Evolutionary conservation across 2,797 vertebrate species (phyloP).

Genomic region (Tangara arthus): DNA sequence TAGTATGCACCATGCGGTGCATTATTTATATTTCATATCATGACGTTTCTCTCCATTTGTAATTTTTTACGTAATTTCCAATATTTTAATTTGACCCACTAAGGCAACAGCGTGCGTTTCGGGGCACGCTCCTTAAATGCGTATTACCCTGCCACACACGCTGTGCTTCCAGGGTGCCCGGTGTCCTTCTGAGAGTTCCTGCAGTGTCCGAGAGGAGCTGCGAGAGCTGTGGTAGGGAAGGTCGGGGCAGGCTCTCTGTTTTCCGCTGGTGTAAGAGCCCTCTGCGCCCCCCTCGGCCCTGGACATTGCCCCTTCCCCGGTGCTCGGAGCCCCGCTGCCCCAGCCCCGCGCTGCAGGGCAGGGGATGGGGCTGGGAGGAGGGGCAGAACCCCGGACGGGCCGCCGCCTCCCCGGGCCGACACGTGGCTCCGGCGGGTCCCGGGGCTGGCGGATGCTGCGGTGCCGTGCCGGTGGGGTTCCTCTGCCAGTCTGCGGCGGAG

Average conservation of each 20-base stretch:
- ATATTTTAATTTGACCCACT: background rate
- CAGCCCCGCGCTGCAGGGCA: background rate
- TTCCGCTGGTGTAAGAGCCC: background rate
- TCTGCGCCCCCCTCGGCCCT: background rate
- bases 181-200: background rate
- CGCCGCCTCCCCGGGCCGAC: background rate
- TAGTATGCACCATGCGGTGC: no score
- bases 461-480: background rate
- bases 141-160: accelerated
- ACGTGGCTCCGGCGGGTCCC: background rate
- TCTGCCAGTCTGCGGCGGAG: background rate
- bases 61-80: background rate
- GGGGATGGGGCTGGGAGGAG: background rate
- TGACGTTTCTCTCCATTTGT: background rate
- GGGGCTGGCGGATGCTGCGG: background rate
- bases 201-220: background rate
- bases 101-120: background rate
- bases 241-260: background rate
- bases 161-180: background rate
- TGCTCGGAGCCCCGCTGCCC: background rate
- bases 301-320: background rate
- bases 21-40: background rate
- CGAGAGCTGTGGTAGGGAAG: background rate
- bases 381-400: background rate
- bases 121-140: accelerated